phyloP scores from a whole-genome alignment of 2,797 vertebrate genomes.

The Babyrousa celebensis region DNA sequence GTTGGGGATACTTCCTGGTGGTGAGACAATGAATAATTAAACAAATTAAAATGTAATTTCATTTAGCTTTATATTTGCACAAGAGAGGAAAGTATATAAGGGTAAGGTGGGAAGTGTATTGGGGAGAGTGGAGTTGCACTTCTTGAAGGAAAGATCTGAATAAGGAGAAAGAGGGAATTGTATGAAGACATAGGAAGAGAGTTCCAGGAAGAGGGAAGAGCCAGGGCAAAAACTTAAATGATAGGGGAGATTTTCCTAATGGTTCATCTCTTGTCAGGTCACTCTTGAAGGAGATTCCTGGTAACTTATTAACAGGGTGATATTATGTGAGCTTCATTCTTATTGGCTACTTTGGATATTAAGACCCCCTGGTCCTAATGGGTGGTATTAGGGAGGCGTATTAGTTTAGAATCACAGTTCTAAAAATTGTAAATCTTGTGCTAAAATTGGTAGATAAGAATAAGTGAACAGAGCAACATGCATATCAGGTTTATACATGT shows the following conservation, averaged over 20 bases:
- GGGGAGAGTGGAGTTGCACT: neutral
- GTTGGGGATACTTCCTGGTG: neutral
- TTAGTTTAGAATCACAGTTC: neutral
- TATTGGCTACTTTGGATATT: neutral
- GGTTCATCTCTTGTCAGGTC: neutral
- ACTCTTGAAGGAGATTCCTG: neutral
- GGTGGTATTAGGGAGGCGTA: neutral
- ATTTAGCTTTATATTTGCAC: neutral
- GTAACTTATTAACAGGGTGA: neutral
- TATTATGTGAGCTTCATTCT: neutral
- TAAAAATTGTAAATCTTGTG: neutral
- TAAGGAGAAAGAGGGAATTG: neutral
- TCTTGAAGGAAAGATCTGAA: neutral
- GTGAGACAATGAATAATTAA: neutral
- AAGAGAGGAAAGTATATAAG: neutral
- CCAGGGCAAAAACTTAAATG: neutral
- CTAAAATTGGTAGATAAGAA: neutral
- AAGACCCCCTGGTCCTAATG: neutral
- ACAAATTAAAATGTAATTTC: neutral
- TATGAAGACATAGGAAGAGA: neutral
- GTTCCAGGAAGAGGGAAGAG: neutral
- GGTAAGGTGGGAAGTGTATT: neutral
- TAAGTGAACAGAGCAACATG: neutral
- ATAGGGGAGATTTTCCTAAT: slow-evolving; percentile 43
- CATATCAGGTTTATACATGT: neutral